phyloP scores from a whole-genome alignment of 2,888 invertebrate species.

The Zhuqinia jingwanae region DNA sequence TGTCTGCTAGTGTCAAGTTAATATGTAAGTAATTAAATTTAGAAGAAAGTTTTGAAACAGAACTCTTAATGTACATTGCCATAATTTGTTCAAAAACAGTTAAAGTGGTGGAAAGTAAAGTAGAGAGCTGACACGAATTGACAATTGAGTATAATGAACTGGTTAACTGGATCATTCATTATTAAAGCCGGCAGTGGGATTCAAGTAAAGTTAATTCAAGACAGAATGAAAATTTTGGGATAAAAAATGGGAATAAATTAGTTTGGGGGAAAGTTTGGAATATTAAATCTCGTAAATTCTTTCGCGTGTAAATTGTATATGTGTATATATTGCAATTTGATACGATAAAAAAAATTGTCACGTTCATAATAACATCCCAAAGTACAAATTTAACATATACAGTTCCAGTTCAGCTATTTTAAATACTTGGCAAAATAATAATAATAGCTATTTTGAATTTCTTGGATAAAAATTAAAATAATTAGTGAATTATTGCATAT shows the following conservation, averaged over 20 bases:
- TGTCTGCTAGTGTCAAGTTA: no score
- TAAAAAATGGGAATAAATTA: slow-evolving; percentile 8
- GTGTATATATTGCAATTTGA: slow-evolving; percentile 3
- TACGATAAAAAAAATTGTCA: neutral
- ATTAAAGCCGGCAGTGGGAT: neutral
- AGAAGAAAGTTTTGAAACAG: no score
- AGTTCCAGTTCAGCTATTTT: slow-evolving; percentile 25
- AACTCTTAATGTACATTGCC: slow-evolving; percentile 30
- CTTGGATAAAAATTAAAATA: neutral
- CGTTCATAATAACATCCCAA: slow-evolving; percentile 53
- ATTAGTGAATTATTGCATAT: neutral
- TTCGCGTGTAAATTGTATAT: neutral
- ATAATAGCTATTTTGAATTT: slow-evolving; percentile 1
- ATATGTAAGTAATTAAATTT: no score
- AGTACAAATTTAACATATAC: slow-evolving; percentile 57
- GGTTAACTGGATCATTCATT: neutral
- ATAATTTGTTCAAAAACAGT: neutral
- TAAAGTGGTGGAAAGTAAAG: slow-evolving; percentile 20
- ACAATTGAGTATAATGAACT: neutral
- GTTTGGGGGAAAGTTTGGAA: no score
- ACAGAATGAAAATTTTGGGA: neutral
- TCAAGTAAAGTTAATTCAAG: neutral
- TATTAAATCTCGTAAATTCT: no score
- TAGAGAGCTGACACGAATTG: no score
- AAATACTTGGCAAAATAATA: slow-evolving; percentile 1